A percentile compares a stretch with the other conserved stretches of the same genome.
These are phyloP conservation scores for Antheraea pernyi DNA, from an alignment of 1,140 invertebrate genomes.

Conservation along the genomic window DNA sequence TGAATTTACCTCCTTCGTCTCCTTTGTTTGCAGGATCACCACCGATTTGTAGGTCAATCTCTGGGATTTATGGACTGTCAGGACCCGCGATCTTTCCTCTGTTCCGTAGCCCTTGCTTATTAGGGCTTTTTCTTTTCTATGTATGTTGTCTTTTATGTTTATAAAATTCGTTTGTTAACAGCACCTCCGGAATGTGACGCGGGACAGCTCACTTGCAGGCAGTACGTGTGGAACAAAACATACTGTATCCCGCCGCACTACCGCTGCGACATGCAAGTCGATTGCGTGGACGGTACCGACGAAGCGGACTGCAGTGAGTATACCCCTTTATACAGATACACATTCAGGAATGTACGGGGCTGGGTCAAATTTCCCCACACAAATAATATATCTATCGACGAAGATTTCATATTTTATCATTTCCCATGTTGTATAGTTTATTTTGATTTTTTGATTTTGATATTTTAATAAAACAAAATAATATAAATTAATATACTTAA, in stretches of 20 bases:
- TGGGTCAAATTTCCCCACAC: not conserved
- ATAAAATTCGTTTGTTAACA: constrained; percentile 60
- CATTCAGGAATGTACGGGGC: not conserved
- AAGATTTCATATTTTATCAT: not conserved
- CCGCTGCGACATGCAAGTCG: constrained; percentile 94
- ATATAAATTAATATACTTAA: too few relatives aligned
- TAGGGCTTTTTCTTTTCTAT: too few relatives aligned
- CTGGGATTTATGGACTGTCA: too few relatives aligned
- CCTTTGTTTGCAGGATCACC: too few relatives aligned
- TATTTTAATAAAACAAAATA: too few relatives aligned
- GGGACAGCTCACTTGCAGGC: constrained; percentile 91
- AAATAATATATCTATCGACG: not conserved
- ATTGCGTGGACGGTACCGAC: constrained; percentile 96
- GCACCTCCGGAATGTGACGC: constrained; percentile 94
- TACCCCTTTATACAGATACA: constrained; percentile 4
- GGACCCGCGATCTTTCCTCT: too few relatives aligned
- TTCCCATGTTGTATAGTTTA: too few relatives aligned
- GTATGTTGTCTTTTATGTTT: not conserved
- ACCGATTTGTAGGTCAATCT: too few relatives aligned
- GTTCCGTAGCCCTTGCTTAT: too few relatives aligned
- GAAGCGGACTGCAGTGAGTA: constrained; percentile 96
- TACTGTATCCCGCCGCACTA: constrained; percentile 95
- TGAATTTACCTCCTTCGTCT: too few relatives aligned
- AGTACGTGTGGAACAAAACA: constrained; percentile 96
- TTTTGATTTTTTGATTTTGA: too few relatives aligned